Conservation (phyloP, 2,797 vertebrate genomes). For the Lepidocolaptes lacrymiger region DNA sequence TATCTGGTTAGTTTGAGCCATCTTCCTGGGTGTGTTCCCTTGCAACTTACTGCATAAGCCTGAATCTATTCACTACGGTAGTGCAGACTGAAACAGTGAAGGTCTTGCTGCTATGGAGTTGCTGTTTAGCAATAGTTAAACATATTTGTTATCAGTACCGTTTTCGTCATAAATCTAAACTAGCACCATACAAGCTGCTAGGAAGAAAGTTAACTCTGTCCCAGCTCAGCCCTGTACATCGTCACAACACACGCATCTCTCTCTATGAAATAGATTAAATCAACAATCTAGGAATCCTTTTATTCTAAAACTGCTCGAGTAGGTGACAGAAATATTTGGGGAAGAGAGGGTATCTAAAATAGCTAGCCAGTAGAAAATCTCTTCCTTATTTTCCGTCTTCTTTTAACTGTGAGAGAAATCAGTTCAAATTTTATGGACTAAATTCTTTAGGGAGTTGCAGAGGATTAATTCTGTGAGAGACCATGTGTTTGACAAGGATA, state of each 20-base stretch:
- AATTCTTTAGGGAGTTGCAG: background rate
- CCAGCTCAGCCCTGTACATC: accelerated
- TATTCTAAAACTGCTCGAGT: background rate
- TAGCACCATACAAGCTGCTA: background rate
- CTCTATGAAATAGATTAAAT: background rate
- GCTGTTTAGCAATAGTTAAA: background rate
- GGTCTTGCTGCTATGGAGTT: background rate
- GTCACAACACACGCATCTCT: background rate
- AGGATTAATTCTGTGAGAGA: background rate
- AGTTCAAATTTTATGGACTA: background rate
- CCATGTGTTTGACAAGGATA: background rate
- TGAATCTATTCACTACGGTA: accelerated
- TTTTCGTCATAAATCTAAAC: background rate
- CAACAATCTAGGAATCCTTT: background rate
- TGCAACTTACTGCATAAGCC: accelerated
- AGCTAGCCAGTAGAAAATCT: background rate
- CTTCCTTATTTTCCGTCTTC: background rate
- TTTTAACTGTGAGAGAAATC: background rate
- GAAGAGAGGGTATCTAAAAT: background rate
- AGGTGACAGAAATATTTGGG: background rate
- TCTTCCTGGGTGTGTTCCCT: background rate
- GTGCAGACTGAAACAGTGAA: background rate
- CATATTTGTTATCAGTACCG: background rate
- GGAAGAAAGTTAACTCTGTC: background rate
- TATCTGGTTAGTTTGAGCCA: background rate